These are phyloP conservation scores for Eilema sororculum DNA, from an alignment of 2,888 invertebrate species.

Conservation along the genomic window DNA sequence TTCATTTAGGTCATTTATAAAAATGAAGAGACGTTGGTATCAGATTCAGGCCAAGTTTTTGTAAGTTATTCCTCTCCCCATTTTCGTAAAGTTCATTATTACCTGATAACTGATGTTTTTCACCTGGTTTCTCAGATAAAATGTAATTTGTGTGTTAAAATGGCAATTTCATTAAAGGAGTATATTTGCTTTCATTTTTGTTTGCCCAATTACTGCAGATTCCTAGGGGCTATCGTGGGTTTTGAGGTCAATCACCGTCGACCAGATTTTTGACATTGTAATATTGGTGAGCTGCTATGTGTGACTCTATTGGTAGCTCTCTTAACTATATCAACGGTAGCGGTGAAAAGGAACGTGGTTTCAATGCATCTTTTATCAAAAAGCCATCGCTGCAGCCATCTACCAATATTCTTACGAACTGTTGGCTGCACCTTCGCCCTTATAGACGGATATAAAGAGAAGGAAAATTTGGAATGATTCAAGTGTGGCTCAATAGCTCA, in stretches of 20 bases:
- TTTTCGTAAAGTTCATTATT: not conserved
- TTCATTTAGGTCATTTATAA: not conserved
- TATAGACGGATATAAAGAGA: too few species aligned
- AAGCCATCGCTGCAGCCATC: too few species aligned
- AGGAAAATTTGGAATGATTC: too few species aligned
- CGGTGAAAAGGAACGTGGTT: too few species aligned
- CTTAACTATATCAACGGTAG: not conserved
- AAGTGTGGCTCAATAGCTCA: too few species aligned
- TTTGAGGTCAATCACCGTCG: not conserved
- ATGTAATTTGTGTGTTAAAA: not conserved
- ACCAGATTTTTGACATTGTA: not conserved
- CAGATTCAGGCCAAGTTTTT: not conserved
- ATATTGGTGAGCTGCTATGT: not conserved
- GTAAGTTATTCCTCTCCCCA: not conserved
- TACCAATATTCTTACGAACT: too few species aligned
- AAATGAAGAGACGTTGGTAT: not conserved
- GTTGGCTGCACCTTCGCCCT: too few species aligned
- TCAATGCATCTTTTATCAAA: too few species aligned
- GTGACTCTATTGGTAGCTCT: too few species aligned
- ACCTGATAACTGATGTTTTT: constrained; percentile 1
- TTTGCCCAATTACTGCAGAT: not conserved
- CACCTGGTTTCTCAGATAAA: not conserved
- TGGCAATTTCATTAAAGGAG: not conserved
- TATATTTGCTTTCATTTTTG: too few species aligned
- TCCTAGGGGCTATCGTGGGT: not conserved